phyloP scores from a whole-genome alignment of 2,113 vertebrate genomes.

The Pteronura brasiliensis region DNA sequence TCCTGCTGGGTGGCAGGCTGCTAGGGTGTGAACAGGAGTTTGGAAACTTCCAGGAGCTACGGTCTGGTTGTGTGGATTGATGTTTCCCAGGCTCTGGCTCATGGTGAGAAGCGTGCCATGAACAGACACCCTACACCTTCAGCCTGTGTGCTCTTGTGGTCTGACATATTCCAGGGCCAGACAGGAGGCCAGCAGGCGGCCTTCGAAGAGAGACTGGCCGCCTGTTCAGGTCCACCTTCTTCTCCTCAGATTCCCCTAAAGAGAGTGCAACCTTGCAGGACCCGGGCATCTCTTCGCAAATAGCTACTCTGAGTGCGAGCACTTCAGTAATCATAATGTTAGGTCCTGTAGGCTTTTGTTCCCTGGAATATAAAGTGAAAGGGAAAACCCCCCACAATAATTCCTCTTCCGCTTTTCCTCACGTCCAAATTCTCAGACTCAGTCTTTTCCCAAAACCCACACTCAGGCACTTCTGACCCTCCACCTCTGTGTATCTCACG shows the following conservation, averaged over 20 bases:
- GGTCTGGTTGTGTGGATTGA: not conserved
- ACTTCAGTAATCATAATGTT: not conserved
- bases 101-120: not conserved
- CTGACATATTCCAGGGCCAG: fast-evolving
- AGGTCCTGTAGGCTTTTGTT: not conserved
- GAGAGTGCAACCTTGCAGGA: not conserved
- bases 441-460: not conserved
- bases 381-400: not conserved
- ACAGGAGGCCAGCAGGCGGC: not conserved
- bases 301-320: not conserved
- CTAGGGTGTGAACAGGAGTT: not conserved
- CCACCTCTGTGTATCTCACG: not conserved
- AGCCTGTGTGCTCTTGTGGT: not conserved
- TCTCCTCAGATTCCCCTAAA: not conserved
- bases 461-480: not conserved
- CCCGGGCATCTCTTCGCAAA: not conserved
- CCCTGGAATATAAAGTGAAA: not conserved
- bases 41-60: not conserved
- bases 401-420: not conserved
- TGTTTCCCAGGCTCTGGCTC: not conserved
- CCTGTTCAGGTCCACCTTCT: not conserved
- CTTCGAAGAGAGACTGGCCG: not conserved
- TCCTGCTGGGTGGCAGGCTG: not conserved
- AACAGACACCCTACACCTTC: not conserved
- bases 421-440: not conserved